Percentiles rank a stretch among this genome's conserved stretches.
Conservation (phyloP, 2,113 vertebrate species). For the Callaeas wilsoni region DNA sequence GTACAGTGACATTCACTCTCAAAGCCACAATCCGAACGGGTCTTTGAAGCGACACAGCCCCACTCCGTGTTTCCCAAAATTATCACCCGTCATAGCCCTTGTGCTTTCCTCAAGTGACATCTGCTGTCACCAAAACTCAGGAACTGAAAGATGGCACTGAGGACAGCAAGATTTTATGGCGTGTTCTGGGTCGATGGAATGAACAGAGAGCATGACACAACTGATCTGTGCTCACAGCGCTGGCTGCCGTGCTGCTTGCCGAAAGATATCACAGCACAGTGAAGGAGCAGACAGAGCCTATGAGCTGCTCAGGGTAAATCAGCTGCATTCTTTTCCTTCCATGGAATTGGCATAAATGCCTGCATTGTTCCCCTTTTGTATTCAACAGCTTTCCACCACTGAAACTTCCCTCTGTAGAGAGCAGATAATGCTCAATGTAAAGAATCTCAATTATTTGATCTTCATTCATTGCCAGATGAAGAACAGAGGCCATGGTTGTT, state of each 20-base stretch:
- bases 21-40: background rate
- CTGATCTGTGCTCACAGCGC: background rate
- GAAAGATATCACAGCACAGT: background rate
- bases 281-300: background rate
- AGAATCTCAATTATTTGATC: background rate
- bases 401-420: background rate
- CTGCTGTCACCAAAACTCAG: background rate
- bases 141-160: background rate
- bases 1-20: background rate
- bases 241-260: background rate
- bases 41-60: background rate
- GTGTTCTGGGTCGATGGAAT: background rate
- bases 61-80: background rate
- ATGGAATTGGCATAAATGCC: background rate
- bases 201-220: background rate
- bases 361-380: fast-evolving
- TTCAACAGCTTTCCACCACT: background rate
- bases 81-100: background rate
- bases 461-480: background rate
- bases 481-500: background rate
- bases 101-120: background rate
- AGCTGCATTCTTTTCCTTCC: background rate
- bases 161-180: background rate
- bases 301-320: background rate
- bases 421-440: background rate